Conservation (phyloP, 1,140 invertebrate genomes). For the Saccostrea glomerata region DNA sequence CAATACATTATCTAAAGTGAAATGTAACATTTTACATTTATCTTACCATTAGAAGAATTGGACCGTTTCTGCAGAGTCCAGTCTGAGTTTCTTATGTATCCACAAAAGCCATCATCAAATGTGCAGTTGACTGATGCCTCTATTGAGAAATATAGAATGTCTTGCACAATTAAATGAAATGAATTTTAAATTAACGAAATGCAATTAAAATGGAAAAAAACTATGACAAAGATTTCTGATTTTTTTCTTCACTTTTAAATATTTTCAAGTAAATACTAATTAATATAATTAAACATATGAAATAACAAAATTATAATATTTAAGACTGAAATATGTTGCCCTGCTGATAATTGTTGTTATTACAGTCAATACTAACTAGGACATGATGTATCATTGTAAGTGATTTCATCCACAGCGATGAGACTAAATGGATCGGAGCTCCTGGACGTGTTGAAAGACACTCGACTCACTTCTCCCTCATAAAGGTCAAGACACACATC, state of each 20-base stretch:
- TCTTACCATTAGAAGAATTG: background rate
- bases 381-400: background rate
- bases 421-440: background rate
- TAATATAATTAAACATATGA: too few species aligned
- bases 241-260: too few species aligned
- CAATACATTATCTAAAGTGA: too few species aligned
- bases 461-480: background rate
- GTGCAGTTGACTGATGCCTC: slow-evolving; percentile 31
- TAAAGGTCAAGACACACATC: background rate
- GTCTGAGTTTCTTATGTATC: background rate
- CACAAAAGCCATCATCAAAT: slow-evolving; percentile 36
- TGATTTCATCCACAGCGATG: background rate
- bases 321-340: too few species aligned
- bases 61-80: background rate
- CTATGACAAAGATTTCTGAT: too few species aligned
- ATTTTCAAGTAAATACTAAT: too few species aligned
- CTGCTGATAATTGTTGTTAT: too few species aligned
- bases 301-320: too few species aligned
- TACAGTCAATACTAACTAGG: background rate
- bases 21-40: background rate
- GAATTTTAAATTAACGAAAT: too few species aligned
- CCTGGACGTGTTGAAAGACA: background rate
- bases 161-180: too few species aligned
- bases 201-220: too few species aligned
- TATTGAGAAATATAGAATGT: background rate